Evolutionary conservation across 2,888 invertebrate genomes (phyloP).

Genomic region (Habroteleia sp.): DNA sequence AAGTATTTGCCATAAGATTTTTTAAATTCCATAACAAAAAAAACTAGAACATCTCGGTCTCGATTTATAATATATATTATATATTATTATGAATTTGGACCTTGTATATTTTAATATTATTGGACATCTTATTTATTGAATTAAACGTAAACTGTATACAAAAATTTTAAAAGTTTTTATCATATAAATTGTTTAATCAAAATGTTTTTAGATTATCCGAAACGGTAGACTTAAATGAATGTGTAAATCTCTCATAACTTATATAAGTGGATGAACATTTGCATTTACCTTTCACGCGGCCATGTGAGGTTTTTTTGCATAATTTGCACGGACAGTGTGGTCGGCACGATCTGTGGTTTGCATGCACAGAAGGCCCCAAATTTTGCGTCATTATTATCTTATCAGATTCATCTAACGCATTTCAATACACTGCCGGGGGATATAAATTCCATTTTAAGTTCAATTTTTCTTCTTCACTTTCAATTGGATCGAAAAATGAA

Average conservation of each 20-base stretch:
- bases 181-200: conserved; percentile 44
- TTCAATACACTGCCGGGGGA: conserved; percentile 30
- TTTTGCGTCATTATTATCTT: conserved; percentile 50
- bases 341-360: conserved; percentile 22
- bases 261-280: conserved; percentile 39
- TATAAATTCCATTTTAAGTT: neutral
- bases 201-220: conserved; percentile 28
- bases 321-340: conserved; percentile 47
- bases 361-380: conserved; percentile 39
- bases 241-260: conserved; percentile 48
- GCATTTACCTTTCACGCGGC: conserved; percentile 51
- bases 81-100: too few species aligned
- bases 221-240: conserved; percentile 42
- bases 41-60: too few species aligned
- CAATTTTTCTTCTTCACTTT: neutral
- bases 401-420: conserved; percentile 35
- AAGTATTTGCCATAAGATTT: too few species aligned
- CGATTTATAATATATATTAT: too few species aligned
- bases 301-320: conserved; percentile 46
- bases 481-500: neutral
- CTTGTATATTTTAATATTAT: too few species aligned
- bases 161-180: too few species aligned
- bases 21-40: too few species aligned
- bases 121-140: too few species aligned
- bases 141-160: too few species aligned